Evolutionary conservation across 2,113 vertebrate genomes (phyloP).

Genomic region (Aldabrachelys gigantea): DNA sequence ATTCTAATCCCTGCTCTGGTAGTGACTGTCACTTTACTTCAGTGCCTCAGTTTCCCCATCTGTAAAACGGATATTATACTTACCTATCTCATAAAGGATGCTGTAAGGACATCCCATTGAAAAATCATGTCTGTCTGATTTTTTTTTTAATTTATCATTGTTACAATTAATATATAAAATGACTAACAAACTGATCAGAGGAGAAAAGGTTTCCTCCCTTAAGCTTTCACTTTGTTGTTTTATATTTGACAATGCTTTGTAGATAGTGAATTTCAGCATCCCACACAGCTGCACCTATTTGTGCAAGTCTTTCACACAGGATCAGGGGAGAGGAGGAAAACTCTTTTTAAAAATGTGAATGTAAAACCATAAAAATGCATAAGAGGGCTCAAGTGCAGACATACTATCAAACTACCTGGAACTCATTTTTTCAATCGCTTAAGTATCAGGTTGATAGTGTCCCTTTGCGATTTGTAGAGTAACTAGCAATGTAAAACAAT

Average conservation of each 20-base stretch:
- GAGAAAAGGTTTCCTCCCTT: neutral
- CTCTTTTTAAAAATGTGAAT: neutral
- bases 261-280: neutral
- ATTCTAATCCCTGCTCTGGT: neutral
- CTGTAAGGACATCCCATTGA: neutral
- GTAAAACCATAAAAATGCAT: neutral
- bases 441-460: neutral
- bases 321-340: neutral
- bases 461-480: neutral
- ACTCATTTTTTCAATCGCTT: neutral
- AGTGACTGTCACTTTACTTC: neutral
- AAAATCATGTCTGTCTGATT: neutral
- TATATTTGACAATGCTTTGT: neutral
- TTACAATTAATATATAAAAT: neutral
- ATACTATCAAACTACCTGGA: neutral
- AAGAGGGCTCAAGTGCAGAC: neutral
- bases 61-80: neutral
- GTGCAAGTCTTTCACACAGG: accelerated
- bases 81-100: neutral
- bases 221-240: neutral
- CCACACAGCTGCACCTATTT: accelerated
- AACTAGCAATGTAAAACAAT: neutral
- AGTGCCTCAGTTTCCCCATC: neutral
- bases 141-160: neutral
- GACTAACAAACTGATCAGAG: neutral